These are phyloP conservation scores for Nyctibius grandis DNA, from an alignment of 2,797 vertebrate genomes.

Conservation along the genomic window DNA sequence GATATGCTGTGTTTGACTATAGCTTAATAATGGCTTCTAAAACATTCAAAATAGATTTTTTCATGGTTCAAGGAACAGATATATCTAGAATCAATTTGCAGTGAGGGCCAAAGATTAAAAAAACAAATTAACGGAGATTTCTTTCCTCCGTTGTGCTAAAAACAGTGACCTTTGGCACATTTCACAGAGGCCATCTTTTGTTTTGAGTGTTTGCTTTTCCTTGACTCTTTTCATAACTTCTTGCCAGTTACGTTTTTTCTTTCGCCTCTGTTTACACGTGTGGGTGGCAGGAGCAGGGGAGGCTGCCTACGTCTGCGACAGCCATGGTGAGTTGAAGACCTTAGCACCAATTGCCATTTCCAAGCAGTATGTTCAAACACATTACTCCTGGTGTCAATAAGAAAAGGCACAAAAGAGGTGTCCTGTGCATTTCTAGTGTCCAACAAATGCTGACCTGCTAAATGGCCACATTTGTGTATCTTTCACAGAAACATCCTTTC, in stretches of 20 bases:
- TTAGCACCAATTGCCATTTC: neutral
- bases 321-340: fast-evolving
- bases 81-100: neutral
- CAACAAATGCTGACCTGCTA: neutral
- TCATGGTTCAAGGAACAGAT: neutral
- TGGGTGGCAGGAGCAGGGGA: neutral
- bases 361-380: neutral
- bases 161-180: neutral
- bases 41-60: neutral
- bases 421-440: neutral
- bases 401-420: neutral
- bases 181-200: neutral
- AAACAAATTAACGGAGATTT: neutral
- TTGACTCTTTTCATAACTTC: neutral
- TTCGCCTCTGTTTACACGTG: neutral
- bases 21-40: neutral
- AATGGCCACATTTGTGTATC: neutral
- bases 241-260: fast-evolving
- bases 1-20: neutral
- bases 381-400: neutral
- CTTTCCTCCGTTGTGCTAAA: neutral
- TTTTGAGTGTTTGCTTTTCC: neutral
- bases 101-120: neutral
- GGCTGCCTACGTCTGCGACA: fast-evolving
- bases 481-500: neutral